Percentiles rank a stretch among this genome's conserved stretches.
phyloP scores from a whole-genome alignment of 2,113 vertebrate species.

The Polyodon spathula region DNA sequence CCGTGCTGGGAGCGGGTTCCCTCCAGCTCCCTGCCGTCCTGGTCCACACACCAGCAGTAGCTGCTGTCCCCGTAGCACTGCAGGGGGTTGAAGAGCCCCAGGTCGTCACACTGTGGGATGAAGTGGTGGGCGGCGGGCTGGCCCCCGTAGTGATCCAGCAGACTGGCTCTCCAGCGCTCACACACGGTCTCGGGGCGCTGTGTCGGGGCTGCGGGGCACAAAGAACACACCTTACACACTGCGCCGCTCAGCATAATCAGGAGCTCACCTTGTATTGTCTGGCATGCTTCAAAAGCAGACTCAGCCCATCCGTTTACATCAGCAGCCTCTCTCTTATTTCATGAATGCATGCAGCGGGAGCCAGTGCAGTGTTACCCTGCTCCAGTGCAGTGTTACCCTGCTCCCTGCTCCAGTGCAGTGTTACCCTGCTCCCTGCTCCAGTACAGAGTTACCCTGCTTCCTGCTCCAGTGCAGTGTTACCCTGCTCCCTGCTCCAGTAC shows the following conservation, averaged over 20 bases:
- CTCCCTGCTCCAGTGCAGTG: not conserved
- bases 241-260: too few species aligned
- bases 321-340: too few species aligned
- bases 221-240: too few species aligned
- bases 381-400: too few species aligned
- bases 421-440: too few species aligned
- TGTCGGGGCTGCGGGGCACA: slow-evolving; percentile 39
- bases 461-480: too few species aligned
- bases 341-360: too few species aligned
- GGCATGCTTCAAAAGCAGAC: too few species aligned
- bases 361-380: not conserved
- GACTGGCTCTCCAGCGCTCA: slow-evolving; percentile 77
- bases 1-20: slow-evolving; percentile 74
- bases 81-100: slow-evolving; percentile 68
- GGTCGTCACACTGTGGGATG: slow-evolving; percentile 72
- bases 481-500: not conserved
- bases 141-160: slow-evolving; percentile 76
- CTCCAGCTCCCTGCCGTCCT: slow-evolving; percentile 71
- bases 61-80: slow-evolving; percentile 88
- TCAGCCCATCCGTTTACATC: too few species aligned
- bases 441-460: too few species aligned
- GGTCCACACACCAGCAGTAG: slow-evolving; percentile 93
- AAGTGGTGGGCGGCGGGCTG: slow-evolving; percentile 68
- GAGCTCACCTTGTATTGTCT: too few species aligned
- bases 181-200: slow-evolving; percentile 68